Conservation (phyloP, 2,113 vertebrate genomes). For the Oceanodroma tethys region DNA sequence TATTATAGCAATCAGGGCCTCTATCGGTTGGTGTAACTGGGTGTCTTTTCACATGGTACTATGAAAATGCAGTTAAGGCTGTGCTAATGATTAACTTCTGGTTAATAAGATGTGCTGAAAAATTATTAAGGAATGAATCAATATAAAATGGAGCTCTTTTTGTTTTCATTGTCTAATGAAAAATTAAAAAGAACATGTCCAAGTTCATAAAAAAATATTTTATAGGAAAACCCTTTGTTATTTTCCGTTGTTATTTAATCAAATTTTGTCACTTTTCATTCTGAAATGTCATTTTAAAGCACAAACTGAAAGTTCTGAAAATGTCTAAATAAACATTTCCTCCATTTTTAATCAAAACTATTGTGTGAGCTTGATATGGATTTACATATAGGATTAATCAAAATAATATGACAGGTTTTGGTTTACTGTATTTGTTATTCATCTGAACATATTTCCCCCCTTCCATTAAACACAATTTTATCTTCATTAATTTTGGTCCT, state of each 20-base stretch:
- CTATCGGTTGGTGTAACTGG: background rate
- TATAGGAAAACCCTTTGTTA: fast-evolving
- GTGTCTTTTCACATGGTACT: background rate
- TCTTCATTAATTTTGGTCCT: background rate
- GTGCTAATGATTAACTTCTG: background rate
- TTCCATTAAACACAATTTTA: background rate
- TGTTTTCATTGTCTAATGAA: background rate
- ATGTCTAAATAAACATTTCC: background rate
- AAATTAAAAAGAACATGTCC: background rate
- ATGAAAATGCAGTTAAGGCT: background rate
- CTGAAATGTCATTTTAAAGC: background rate
- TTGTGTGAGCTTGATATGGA: background rate
- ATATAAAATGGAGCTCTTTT: background rate
- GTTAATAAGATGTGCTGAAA: background rate
- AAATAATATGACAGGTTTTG: background rate
- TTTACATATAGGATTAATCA: background rate
- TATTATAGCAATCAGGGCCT: background rate
- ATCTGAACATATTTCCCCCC: fast-evolving
- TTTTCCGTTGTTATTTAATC: background rate
- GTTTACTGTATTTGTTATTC: background rate
- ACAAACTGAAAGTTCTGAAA: background rate
- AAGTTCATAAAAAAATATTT: background rate
- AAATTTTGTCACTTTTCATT: background rate
- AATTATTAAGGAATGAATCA: background rate
- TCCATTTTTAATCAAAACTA: background rate